phyloP scores from a whole-genome alignment of 2,888 invertebrate genomes.

The Eucera pruinosa region DNA sequence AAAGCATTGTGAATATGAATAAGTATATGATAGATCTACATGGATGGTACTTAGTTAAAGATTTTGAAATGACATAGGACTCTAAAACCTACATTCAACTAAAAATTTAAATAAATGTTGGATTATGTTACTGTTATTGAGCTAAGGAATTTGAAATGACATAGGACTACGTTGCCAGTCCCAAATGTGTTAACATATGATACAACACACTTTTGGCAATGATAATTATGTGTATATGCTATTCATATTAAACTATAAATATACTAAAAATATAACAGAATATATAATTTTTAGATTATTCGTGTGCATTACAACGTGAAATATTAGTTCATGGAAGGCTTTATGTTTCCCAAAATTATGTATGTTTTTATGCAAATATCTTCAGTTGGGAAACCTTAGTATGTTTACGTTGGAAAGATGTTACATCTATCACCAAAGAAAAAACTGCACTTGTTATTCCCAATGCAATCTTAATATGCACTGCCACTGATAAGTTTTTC shows the following conservation, averaged over 20 bases:
- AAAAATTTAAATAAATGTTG: too few species aligned
- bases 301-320: constrained; percentile 98
- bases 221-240: too few species aligned
- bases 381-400: constrained; percentile 98
- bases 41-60: too few species aligned
- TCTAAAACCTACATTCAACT: too few species aligned
- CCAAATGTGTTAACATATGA: too few species aligned
- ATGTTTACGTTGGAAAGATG: constrained; percentile 94
- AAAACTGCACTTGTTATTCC: constrained; percentile 97
- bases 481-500: constrained; percentile 94
- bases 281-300: constrained; percentile 91
- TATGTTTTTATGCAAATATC: constrained; percentile 99
- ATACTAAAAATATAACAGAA: constrained; percentile 21
- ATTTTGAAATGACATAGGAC: too few species aligned
- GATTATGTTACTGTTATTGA: too few species aligned
- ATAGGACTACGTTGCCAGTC: too few species aligned
- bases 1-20: too few species aligned
- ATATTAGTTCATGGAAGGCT: constrained; percentile 97
- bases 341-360: constrained; percentile 97
- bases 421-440: constrained; percentile 97
- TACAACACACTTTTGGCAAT: background rate
- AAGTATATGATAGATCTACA: too few species aligned
- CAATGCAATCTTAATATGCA: constrained; percentile 96
- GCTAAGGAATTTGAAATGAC: too few species aligned
- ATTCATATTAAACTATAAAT: too few species aligned